Evolutionary conservation across 2,888 invertebrate genomes (phyloP).

Genomic region (Eristalis intricaria): DNA sequence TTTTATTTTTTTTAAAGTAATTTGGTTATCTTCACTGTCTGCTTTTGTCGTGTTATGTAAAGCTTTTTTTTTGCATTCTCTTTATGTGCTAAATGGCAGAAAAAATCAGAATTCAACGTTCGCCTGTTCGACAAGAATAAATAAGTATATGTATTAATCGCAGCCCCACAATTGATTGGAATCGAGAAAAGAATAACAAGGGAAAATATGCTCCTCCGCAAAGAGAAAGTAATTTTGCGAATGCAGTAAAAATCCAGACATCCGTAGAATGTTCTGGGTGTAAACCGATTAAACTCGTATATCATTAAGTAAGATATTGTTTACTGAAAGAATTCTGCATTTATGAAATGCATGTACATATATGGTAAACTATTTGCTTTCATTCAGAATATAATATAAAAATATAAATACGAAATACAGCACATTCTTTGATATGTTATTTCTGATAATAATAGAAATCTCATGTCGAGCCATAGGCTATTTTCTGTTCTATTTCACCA

Average conservation of each 20-base stretch:
- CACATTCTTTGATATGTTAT: too few species aligned
- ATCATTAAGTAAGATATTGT: not conserved
- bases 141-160: not conserved
- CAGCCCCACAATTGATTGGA: not conserved
- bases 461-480: too few species aligned
- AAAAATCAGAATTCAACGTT: constrained; percentile 4
- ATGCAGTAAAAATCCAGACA: not conserved
- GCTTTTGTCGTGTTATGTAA: constrained; percentile 27
- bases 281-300: not conserved
- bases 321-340: not conserved
- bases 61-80: constrained; percentile 12
- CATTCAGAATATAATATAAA: too few species aligned
- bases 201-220: not conserved
- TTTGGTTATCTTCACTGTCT: constrained; percentile 28
- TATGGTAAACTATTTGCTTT: not conserved
- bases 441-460: too few species aligned
- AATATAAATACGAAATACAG: too few species aligned
- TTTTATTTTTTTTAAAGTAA: constrained; percentile 34
- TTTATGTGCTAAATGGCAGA: not conserved
- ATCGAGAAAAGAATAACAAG: not conserved
- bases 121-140: not conserved
- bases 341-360: not conserved
- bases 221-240: not conserved
- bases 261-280: not conserved
- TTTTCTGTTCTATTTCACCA: too few species aligned